Evolutionary conservation across 2,888 invertebrate species (phyloP), one percentile per base, ranked within the genome.

Genomic region (Morpho achilles): DNA sequence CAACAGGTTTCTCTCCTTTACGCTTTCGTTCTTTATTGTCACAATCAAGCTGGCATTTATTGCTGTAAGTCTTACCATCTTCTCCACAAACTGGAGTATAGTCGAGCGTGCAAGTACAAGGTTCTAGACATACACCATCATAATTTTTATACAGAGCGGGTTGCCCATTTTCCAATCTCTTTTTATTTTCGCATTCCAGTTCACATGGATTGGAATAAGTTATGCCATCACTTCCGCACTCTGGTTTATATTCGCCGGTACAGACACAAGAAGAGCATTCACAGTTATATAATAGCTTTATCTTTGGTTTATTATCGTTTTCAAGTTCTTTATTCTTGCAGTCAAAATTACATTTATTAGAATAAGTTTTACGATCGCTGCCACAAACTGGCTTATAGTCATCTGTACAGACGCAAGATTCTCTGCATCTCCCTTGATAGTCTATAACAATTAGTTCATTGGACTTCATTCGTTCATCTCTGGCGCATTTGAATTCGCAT

Each of bases 61-160:
- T 43, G 1, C 10, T 52, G 41, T 67, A 66, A 0, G 66, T 67
- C 7, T 54, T 54, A 0, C 58, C 59, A 23, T 76, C 70, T 3
- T 67, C 67, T 4, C 76, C 78, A 45, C 77, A 79, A 0, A 77
- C 69, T 2, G 65, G 65, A 7, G 56, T 7, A 39, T 62, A 65
- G 1, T 58, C 56, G 8, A 40, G n/a, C 10, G 53, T 10, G 23
- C 67, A 67, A 7, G 55, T 39, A 44, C 63, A 63, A 9, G 52
- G 16, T 7, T 23, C 23, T 45, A 46, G 54, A 56, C 68, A 68
- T 56, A 58, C 44, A 3, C 64, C 66, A 10, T 53, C 23, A 41
- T 42, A 54, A 1, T n/a, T 10, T n/a, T 51, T 63, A 50, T 58
- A 56, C 5, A 32, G 32, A 32, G 32, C 32, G 32, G 45, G 9